A percentile compares a stretch with the other conserved stretches of the same genome.
Evolutionary conservation across 2,113 vertebrate genomes (phyloP).

Genomic region (Gallinago media): DNA sequence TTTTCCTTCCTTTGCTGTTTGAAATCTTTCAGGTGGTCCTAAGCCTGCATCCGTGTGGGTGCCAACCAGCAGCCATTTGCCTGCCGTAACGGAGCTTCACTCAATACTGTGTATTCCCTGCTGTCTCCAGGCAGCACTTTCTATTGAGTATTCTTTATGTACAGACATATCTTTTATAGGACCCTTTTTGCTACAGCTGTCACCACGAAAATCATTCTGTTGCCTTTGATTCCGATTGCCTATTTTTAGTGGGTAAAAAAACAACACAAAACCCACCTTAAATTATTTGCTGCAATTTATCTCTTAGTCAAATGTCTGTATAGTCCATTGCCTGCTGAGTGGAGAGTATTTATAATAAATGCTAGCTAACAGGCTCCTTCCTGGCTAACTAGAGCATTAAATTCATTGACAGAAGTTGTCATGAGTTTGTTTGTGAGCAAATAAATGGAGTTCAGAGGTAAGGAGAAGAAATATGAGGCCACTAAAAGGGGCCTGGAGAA

Average conservation of each 20-base stretch:
- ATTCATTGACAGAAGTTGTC: conserved; percentile 28
- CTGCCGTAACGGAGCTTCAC: neutral
- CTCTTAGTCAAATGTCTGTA: conserved; percentile 1
- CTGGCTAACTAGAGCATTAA: conserved; percentile 49
- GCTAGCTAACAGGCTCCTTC: conserved; percentile 31
- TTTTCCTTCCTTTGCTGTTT: neutral
- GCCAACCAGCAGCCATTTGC: neutral
- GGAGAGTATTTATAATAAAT: conserved; percentile 24
- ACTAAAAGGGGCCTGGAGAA: neutral
- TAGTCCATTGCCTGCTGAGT: neutral
- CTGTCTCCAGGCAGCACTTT: neutral
- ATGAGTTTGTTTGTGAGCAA: neutral
- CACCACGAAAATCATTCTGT: neutral
- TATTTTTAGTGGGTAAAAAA: neutral
- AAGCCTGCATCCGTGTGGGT: neutral
- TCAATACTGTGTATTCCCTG: neutral
- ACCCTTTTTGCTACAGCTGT: conserved; percentile 21
- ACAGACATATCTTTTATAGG: neutral
- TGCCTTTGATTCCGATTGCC: neutral
- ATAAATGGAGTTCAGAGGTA: conserved; percentile 5
- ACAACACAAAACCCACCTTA: neutral
- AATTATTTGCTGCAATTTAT: conserved; percentile 48
- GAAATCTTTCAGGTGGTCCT: neutral
- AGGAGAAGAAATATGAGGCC: neutral
- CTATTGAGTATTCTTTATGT: neutral